Conservation (phyloP, 2,113 vertebrate genomes). For the Muscicapa adusta region DNA sequence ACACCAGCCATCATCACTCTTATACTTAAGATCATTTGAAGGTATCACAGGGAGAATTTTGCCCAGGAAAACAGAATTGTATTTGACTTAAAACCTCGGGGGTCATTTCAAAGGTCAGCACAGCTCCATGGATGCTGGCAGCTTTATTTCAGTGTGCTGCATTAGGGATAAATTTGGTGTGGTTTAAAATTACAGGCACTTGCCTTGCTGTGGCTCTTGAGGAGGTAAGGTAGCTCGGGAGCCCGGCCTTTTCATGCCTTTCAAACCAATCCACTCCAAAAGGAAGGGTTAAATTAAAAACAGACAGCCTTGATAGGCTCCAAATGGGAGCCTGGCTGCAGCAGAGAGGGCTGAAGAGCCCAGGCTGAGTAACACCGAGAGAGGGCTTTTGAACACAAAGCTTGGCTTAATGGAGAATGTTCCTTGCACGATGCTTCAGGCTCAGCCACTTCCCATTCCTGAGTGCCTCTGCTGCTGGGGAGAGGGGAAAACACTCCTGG, state of each 20-base stretch:
- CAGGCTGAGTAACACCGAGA: not conserved
- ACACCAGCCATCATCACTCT: not conserved
- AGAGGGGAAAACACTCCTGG: not conserved
- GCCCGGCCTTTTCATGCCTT: constrained; percentile 37
- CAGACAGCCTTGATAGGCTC: constrained; percentile 28
- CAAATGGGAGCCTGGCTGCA: constrained; percentile 35
- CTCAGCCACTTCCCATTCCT: not conserved
- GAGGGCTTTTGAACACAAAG: constrained; percentile 38
- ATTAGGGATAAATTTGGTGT: constrained; percentile 10
- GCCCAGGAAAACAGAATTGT: not conserved
- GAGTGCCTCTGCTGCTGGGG: not conserved
- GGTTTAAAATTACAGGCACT: constrained; percentile 28
- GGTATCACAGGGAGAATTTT: not conserved
- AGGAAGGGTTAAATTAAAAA: constrained; percentile 57
- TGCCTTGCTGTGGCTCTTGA: constrained; percentile 15
- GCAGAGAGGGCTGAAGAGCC: constrained; percentile 56
- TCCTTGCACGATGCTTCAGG: not conserved
- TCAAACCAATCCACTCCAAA: constrained; percentile 50
- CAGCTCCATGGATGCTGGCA: not conserved
- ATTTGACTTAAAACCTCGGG: not conserved
- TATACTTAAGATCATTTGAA: not conserved
- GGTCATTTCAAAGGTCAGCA: not conserved
- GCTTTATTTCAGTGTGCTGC: not conserved
- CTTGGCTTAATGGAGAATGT: constrained; percentile 40
- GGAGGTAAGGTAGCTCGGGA: constrained; percentile 9